phyloP scores from a whole-genome alignment of 2,113 vertebrate species.

The Excalfactoria chinensis region DNA sequence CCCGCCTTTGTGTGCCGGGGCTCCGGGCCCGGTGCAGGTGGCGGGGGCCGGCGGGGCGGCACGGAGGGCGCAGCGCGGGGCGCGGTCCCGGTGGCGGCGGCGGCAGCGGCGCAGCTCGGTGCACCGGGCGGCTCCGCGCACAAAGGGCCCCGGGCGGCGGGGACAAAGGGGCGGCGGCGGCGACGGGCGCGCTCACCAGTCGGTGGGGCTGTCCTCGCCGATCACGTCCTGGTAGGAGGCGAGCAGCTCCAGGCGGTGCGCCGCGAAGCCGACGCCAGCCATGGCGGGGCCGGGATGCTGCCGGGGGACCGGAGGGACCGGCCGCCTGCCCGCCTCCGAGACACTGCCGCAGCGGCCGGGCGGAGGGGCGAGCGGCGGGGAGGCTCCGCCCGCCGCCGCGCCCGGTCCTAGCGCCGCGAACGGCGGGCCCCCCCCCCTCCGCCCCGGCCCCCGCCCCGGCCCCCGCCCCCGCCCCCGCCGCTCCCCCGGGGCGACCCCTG shows the following conservation, averaged over 20 bases:
- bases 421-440: background rate
- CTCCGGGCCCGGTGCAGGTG: background rate
- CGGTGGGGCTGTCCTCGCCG: conserved; percentile 77
- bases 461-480: no score
- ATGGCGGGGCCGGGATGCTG: conserved; percentile 71
- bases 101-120: background rate
- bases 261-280: conserved; percentile 80
- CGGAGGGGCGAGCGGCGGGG: conserved; percentile 5
- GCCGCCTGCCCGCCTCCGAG: conserved; percentile 67
- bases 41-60: background rate
- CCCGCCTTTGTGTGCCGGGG: conserved; percentile 65
- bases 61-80: no score
- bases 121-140: conserved; percentile 25
- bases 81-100: background rate
- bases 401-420: conserved; percentile 73
- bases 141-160: conserved; percentile 15
- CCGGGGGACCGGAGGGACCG: conserved; percentile 26
- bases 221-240: conserved; percentile 82
- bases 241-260: conserved; percentile 82
- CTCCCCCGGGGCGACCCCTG: no score
- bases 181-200: conserved; percentile 78
- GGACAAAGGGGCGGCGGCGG: conserved; percentile 38
- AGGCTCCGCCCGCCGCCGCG: conserved; percentile 65
- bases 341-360: conserved; percentile 73
- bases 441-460: no score